Base-by-base conservation (phyloP, 2,113 vertebrate genomes). In the Sinocyclocheilus anophthalmus region DNA sequence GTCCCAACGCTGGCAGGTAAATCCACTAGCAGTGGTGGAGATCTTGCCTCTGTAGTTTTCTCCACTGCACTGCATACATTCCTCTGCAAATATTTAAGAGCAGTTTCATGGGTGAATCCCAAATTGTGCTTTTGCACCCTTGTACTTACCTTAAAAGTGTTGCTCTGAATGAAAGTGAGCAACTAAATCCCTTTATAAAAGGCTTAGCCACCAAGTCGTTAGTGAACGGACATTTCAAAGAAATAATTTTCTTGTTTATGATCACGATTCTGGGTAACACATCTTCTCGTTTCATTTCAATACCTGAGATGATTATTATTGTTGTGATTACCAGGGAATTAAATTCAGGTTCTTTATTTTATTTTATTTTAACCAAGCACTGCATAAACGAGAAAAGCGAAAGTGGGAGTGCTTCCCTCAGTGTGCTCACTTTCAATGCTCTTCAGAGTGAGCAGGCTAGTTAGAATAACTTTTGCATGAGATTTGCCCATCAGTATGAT, bases 51-150 rank as follows among this genome's bases (percentile, higher is more conserved):
- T 94, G 79, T 99, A 99, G 78, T 96, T 88, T 91, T 98, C 97
- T 0, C 98, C 98, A 0, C 94, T 98, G 94, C 98, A 99, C 2
- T 94, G 88, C 73, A 99, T 97, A 42, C 98, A 99, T 11, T 97
- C 95, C 14, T 91, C 96, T 96, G 90, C 10, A 83, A 86, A 59
- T 39, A 53, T 63, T 42, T 73, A 39, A 24, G 8, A 72, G 85
- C 78, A 63, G 45, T 33, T 20, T 55, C 7, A 77, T 22, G 9
- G 76, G 48, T 33, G 3, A 77, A 10, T 77, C 4, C 8, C n/a
- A 53, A 53, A 76, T 42, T 45, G 11, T 48, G 69, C 53, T 53
- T 59, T 33, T 79, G 53, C 16, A 57, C 9, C 1, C 53, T 61
- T 80, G 30, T 61, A 42, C 30, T 42, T 72, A 2, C 1, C 18